Evolutionary conservation across 2,797 vertebrate genomes (phyloP).

Genomic region (Neoniphon sammara): DNA sequence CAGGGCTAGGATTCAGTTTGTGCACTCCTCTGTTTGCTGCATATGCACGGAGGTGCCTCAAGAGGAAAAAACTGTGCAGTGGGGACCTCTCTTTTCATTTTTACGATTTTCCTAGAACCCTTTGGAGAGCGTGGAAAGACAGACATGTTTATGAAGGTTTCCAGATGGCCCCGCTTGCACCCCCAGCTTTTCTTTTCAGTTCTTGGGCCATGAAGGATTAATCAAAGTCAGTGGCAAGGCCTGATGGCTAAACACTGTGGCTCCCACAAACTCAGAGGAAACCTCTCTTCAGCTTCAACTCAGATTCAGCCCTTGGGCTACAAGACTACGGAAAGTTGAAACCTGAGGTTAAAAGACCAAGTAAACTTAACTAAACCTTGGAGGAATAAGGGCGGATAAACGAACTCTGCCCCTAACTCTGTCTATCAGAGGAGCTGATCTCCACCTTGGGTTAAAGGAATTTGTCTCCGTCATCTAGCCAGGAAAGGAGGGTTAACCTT

Average conservation of each 20-base stretch:
- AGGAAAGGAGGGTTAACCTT: slow-evolving; percentile 48
- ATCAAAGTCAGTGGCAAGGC: slow-evolving; percentile 82
- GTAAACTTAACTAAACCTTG: slow-evolving; percentile 57
- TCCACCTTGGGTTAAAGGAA: slow-evolving; percentile 56
- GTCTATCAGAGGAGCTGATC: slow-evolving; percentile 62
- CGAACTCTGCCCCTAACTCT: slow-evolving; percentile 28
- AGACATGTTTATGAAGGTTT: slow-evolving; percentile 88
- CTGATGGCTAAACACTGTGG: slow-evolving; percentile 80
- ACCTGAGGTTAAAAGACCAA: slow-evolving; percentile 68
- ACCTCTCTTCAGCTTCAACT: slow-evolving; percentile 66
- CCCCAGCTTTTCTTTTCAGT: slow-evolving; percentile 82
- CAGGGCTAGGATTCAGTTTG: slow-evolving; percentile 48
- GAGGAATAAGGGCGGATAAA: slow-evolving; percentile 56
- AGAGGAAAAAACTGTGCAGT: slow-evolving; percentile 74
- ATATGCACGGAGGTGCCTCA: slow-evolving; percentile 75
- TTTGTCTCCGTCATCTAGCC: slow-evolving; percentile 44
- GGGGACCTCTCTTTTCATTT: slow-evolving; percentile 85
- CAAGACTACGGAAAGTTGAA: slow-evolving; percentile 67
- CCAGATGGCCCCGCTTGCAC: slow-evolving; percentile 86
- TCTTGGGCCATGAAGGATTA: slow-evolving; percentile 84
- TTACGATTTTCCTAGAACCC: slow-evolving; percentile 87
- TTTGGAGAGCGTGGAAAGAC: slow-evolving; percentile 86
- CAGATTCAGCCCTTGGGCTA: slow-evolving; percentile 70
- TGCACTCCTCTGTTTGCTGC: slow-evolving; percentile 65
- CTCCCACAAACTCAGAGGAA: slow-evolving; percentile 69